These are phyloP conservation scores for Prochilodus magdalenae DNA, from an alignment of 2,113 vertebrate species.

Conservation along the genomic window DNA sequence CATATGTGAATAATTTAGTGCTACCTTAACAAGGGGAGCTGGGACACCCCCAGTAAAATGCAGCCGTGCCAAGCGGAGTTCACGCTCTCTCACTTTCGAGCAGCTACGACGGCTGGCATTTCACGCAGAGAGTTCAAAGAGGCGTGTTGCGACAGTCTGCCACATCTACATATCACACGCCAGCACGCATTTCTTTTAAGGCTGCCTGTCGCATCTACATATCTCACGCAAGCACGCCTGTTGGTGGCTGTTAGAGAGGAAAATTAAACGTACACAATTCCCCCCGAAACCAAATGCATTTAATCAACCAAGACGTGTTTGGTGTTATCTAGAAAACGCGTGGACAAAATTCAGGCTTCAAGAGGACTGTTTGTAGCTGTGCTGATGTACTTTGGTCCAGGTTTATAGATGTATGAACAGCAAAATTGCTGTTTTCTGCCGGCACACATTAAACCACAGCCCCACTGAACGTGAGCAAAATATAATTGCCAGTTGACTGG, in stretches of 20 bases:
- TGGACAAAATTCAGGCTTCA: too few relatives aligned
- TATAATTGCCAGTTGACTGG: too few relatives aligned
- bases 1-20: constrained; percentile 54
- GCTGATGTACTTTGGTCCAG: too few relatives aligned
- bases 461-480: too few relatives aligned
- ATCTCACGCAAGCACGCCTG: not conserved
- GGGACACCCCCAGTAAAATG: constrained; percentile 25
- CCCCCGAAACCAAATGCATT: not conserved
- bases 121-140: constrained; percentile 42
- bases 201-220: not conserved
- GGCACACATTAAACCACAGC: too few relatives aligned
- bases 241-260: constrained; percentile 9
- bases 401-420: too few relatives aligned
- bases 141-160: constrained; percentile 17
- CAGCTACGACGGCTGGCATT: constrained; percentile 33
- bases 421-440: too few relatives aligned
- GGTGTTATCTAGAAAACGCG: not conserved
- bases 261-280: not conserved
- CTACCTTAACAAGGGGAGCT: constrained; percentile 28
- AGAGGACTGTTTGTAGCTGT: too few relatives aligned
- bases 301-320: not conserved
- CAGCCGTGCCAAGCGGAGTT: constrained; percentile 30
- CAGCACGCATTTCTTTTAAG: not conserved
- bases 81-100: constrained; percentile 2
- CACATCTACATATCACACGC: constrained; percentile 10